phyloP scores from a whole-genome alignment of 2,888 invertebrate species.

The Torymus aiolomorphi region DNA sequence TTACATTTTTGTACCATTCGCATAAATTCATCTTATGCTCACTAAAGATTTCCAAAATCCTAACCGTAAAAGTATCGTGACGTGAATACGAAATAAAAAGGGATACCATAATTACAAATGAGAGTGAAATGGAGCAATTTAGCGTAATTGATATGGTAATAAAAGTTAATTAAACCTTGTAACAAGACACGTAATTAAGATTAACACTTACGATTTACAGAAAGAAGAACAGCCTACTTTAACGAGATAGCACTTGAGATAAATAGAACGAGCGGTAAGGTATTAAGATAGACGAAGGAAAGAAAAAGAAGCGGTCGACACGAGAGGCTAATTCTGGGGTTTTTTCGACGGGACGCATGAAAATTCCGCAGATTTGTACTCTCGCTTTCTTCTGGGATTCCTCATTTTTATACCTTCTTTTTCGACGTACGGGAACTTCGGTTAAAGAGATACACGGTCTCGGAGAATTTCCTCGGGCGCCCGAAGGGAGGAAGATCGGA shows the following conservation, averaged over 20 bases:
- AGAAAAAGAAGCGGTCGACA: too few relatives aligned
- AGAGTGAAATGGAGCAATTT: background rate
- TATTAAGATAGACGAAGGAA: conserved; percentile 28
- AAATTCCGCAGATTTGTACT: conserved; percentile 31
- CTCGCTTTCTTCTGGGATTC: conserved; percentile 18
- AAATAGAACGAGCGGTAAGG: background rate
- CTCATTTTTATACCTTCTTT: conserved; percentile 1
- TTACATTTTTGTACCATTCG: too few relatives aligned
- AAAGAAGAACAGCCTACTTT: too few relatives aligned
- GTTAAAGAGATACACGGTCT: conserved; percentile 17
- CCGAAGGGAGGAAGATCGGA: conserved; percentile 9
- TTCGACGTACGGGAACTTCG: background rate
- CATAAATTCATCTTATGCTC: too few relatives aligned
- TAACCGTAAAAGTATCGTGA: too few relatives aligned
- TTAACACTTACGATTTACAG: too few relatives aligned
- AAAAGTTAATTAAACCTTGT: too few relatives aligned
- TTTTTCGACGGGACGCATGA: conserved; percentile 4
- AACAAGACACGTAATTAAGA: too few relatives aligned
- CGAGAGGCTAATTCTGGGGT: background rate
- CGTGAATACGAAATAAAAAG: too few relatives aligned
- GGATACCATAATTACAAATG: too few relatives aligned
- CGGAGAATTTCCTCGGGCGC: conserved; percentile 9
- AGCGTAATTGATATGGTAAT: too few relatives aligned
- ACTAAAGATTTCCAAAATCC: too few relatives aligned
- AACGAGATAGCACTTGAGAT: conserved; percentile 21